phyloP scores from a whole-genome alignment of 1,140 invertebrate species.

The Drosophila rufa region DNA sequence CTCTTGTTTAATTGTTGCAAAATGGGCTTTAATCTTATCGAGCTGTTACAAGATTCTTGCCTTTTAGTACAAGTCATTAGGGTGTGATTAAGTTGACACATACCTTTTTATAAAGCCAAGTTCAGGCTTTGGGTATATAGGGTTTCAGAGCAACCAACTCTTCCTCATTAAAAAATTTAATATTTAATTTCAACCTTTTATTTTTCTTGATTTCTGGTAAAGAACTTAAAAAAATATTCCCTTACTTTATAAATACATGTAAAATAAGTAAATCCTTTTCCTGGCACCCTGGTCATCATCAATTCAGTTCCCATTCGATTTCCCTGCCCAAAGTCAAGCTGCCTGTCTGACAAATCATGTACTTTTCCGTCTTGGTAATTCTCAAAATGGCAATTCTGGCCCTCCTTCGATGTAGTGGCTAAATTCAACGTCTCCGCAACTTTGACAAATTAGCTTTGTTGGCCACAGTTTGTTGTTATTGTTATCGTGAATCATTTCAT shows the following conservation, averaged over 20 bases:
- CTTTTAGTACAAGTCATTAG: neutral
- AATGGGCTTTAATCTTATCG: conserved; percentile 20
- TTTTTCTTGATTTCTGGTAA: no score
- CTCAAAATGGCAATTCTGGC: conserved; percentile 33
- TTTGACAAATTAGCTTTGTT: conserved; percentile 75
- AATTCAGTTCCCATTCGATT: conserved; percentile 1
- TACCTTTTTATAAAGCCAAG: neutral
- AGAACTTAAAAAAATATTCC: no score
- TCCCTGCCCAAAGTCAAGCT: conserved; percentile 33
- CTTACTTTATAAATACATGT: no score
- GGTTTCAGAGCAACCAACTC: no score
- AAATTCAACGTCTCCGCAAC: conserved; percentile 46
- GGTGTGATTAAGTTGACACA: neutral
- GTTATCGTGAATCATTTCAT: conserved; percentile 28
- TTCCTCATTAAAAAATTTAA: no score
- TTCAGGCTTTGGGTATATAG: no score
- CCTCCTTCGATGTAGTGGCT: conserved; percentile 59
- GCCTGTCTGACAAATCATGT: conserved; percentile 49
- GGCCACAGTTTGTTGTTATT: conserved; percentile 40
- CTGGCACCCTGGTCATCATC: neutral
- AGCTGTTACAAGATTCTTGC: neutral
- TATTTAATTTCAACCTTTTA: no score
- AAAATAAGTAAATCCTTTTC: neutral
- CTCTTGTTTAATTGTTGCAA: conserved; percentile 46
- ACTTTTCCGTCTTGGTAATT: conserved; percentile 2